Conservation (phyloP, 1,140 invertebrate species). For the Steinernema khuongi region DNA sequence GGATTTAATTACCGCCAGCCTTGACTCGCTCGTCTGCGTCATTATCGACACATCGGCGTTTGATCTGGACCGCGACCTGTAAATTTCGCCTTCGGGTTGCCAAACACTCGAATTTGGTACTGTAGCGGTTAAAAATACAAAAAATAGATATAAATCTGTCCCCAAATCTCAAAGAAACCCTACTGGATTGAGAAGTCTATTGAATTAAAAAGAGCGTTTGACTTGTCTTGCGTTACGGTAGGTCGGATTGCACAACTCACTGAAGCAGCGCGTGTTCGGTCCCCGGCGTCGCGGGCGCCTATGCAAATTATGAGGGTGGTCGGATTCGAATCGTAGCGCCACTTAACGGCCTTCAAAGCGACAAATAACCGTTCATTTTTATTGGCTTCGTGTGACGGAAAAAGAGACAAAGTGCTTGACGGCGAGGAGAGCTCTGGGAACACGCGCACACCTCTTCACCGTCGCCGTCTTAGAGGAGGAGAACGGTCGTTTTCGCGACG, state of each 20-base stretch:
- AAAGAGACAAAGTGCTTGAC: conserved; percentile 8
- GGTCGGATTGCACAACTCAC: not conserved
- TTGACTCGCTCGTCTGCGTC: conserved; percentile 1
- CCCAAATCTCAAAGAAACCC: too few species aligned
- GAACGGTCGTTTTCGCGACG: not conserved
- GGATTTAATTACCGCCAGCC: conserved; percentile 14
- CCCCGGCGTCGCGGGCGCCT: not conserved
- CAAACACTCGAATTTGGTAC: not conserved
- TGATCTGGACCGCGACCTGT: not conserved
- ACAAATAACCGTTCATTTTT: conserved; percentile 17
- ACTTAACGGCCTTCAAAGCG: conserved; percentile 15
- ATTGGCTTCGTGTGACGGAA: conserved; percentile 14
- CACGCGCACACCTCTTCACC: conserved; percentile 11
- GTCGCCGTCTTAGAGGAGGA: not conserved
- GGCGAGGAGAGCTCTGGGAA: conserved; percentile 1
- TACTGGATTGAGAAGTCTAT: too few species aligned
- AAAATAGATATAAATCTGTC: too few species aligned
- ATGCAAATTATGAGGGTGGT: conserved; percentile 13
- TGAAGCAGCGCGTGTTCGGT: not conserved
- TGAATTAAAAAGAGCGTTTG: not conserved
- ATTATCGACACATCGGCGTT: not conserved
- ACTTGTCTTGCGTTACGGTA: not conserved
- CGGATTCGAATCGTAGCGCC: not conserved
- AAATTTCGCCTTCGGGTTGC: too few species aligned
- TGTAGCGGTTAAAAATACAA: too few species aligned